Conservation (phyloP, 2,888 invertebrate genomes). For the Geophilus truncorum region DNA sequence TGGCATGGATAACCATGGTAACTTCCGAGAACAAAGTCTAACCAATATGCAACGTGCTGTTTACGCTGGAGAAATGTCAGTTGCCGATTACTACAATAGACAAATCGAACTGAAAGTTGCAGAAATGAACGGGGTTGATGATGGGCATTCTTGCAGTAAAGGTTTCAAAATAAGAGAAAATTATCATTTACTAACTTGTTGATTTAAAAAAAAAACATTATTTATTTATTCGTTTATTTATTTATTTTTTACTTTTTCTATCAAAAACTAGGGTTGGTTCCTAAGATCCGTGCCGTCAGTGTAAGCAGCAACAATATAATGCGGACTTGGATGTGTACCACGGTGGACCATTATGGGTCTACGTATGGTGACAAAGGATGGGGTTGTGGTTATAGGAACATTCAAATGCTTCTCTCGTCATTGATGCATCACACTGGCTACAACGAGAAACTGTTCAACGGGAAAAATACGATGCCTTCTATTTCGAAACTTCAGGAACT, state of each 20-base stretch:
- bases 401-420: constrained; percentile 86
- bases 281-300: constrained; percentile 45
- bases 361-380: constrained; percentile 85
- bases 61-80: constrained; percentile 76
- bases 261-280: constrained; percentile 45
- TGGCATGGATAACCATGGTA: constrained; percentile 83
- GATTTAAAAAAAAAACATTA: background rate
- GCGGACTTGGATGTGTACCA: constrained; percentile 68
- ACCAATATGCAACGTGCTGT: constrained; percentile 74
- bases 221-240: background rate
- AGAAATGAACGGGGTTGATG: constrained; percentile 72
- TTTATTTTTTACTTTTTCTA: too few relatives aligned
- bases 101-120: constrained; percentile 70
- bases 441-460: constrained; percentile 55
- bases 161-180: constrained; percentile 53
- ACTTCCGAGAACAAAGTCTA: constrained; percentile 70
- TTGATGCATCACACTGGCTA: constrained; percentile 66
- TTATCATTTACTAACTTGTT: too few relatives aligned
- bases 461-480: constrained; percentile 64
- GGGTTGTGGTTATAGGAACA: constrained; percentile 88
- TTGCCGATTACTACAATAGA: constrained; percentile 77
- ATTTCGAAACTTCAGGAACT: constrained; percentile 76
- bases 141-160: constrained; percentile 73
- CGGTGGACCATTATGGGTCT: constrained; percentile 79
- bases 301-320: constrained; percentile 56